A percentile compares a stretch with the other conserved stretches of the same genome.
These are phyloP conservation scores for Lerista edwardsae DNA, from an alignment of 2,797 vertebrate genomes.

Conservation along the genomic window DNA sequence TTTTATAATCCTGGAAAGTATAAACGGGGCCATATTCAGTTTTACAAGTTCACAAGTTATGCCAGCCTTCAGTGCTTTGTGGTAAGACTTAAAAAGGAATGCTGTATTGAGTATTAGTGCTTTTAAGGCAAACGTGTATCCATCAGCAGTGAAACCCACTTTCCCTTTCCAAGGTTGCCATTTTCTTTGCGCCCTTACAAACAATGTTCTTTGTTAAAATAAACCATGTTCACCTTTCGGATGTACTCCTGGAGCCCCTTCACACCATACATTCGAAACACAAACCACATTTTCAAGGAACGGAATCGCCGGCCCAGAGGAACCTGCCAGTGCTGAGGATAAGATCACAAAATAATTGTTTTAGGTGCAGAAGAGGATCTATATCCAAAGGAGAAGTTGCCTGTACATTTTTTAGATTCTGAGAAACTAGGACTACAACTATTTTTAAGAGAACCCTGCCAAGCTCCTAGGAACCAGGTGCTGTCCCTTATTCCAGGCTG, in stretches of 20 bases:
- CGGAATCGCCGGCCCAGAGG: constrained; percentile 94
- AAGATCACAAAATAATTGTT: constrained; percentile 15
- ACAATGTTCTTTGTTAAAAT: neutral
- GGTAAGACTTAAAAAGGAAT: neutral
- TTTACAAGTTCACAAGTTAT: neutral
- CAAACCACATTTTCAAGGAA: constrained; percentile 97
- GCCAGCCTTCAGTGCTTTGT: neutral
- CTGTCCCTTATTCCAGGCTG: neutral
- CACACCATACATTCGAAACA: constrained; percentile 91
- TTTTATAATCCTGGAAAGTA: too few species aligned
- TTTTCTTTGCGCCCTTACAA: neutral
- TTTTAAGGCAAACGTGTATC: neutral
- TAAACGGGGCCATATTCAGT: neutral
- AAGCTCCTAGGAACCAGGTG: neutral
- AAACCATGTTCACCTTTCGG: constrained; percentile 85
- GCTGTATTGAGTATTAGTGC: neutral
- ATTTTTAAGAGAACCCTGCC: neutral
- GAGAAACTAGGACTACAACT: neutral
- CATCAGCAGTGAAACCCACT: neutral
- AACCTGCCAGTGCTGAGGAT: constrained; percentile 93
- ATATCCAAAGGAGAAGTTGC: neutral
- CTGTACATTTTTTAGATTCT: neutral
- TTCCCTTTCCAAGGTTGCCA: neutral
- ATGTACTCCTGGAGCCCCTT: constrained; percentile 90
- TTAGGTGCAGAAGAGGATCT: constrained; percentile 4